These are phyloP conservation scores for Gastrophysa polygoni DNA, from an alignment of 2,888 invertebrate genomes.

Conservation along the genomic window DNA sequence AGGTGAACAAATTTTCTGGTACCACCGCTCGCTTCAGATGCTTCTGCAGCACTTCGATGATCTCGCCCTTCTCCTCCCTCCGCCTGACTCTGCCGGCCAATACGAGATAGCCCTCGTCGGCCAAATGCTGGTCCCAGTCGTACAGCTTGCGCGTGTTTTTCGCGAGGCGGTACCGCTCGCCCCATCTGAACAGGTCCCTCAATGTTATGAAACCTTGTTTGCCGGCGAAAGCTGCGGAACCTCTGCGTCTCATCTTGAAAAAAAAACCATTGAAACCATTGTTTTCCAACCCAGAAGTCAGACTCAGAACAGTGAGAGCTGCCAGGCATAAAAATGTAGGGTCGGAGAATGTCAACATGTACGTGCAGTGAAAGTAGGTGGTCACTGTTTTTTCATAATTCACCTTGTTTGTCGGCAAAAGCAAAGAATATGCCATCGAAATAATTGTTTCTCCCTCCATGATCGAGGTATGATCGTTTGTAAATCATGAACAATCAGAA, in stretches of 20 bases:
- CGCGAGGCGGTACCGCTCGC: slow-evolving; percentile 85
- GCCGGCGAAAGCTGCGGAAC: slow-evolving; percentile 88
- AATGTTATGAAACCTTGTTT: slow-evolving; percentile 94
- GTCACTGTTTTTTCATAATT: too few relatives aligned
- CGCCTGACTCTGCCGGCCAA: slow-evolving; percentile 91
- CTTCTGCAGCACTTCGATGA: slow-evolving; percentile 77
- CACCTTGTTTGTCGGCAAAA: too few relatives aligned
- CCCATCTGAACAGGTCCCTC: slow-evolving; percentile 96
- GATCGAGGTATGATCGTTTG: too few relatives aligned
- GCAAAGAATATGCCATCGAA: too few relatives aligned
- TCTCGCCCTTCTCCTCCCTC: slow-evolving; percentile 79
- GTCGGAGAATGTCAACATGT: too few relatives aligned
- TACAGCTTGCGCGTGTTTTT: slow-evolving; percentile 70
- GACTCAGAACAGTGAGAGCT: too few relatives aligned
- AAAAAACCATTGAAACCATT: too few relatives aligned
- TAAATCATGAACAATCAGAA: too few relatives aligned
- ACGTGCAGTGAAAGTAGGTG: too few relatives aligned
- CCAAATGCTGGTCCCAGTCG: slow-evolving; percentile 97
- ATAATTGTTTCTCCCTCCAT: too few relatives aligned
- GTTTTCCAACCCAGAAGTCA: too few relatives aligned
- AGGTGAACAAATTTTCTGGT: slow-evolving; percentile 73
- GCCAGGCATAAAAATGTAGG: too few relatives aligned
- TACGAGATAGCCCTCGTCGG: slow-evolving; percentile 94
- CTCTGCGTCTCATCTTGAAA: slow-evolving; percentile 74
- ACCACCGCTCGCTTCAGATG: slow-evolving; percentile 79